A percentile compares a stretch with the other conserved stretches of the same genome.
Evolutionary conservation across 1,140 invertebrate species (phyloP).

Genomic region (Phortica variegata): DNA sequence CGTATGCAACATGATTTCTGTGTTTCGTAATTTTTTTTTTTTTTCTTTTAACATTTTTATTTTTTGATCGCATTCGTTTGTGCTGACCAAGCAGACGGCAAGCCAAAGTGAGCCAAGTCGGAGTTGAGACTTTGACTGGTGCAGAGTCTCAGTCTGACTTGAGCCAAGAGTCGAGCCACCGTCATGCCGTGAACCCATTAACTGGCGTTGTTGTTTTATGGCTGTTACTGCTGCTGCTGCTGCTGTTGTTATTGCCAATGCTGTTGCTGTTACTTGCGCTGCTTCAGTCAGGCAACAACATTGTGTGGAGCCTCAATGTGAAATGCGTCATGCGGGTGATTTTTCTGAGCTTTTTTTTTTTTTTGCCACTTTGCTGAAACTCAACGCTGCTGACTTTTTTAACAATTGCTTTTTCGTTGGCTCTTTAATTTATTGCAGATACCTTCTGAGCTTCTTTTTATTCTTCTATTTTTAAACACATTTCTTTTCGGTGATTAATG

Average conservation of each 20-base stretch:
- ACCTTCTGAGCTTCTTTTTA: constrained; percentile 5
- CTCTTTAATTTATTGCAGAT: no score
- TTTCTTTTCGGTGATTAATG: constrained; percentile 38
- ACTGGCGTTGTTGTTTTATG: constrained; percentile 17
- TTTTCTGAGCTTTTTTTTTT: constrained; percentile 2
- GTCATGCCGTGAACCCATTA: constrained; percentile 53
- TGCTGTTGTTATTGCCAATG: neutral
- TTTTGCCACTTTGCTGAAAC: constrained; percentile 4
- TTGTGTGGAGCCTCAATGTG: constrained; percentile 41
- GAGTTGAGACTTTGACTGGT: no score
- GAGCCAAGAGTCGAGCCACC: no score
- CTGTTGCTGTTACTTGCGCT: neutral
- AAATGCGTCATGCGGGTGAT: constrained; percentile 38
- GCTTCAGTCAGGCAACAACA: constrained; percentile 13
- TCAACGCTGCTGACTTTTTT: neutral
- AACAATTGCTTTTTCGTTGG: constrained; percentile 4
- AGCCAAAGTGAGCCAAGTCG: no score
- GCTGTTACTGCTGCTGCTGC: constrained; percentile 12
- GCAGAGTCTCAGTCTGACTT: no score
- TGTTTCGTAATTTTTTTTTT: no score
- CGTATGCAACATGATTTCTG: constrained; percentile 26
- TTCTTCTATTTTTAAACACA: constrained; percentile 27
- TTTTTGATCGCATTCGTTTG: constrained; percentile 5
- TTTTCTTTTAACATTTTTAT: neutral
- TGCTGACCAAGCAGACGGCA: neutral